Percentiles rank a stretch among this genome's conserved stretches.
These are phyloP conservation scores for Rhagonycha lutea DNA, from an alignment of 2,888 invertebrate genomes.

Conservation along the genomic window DNA sequence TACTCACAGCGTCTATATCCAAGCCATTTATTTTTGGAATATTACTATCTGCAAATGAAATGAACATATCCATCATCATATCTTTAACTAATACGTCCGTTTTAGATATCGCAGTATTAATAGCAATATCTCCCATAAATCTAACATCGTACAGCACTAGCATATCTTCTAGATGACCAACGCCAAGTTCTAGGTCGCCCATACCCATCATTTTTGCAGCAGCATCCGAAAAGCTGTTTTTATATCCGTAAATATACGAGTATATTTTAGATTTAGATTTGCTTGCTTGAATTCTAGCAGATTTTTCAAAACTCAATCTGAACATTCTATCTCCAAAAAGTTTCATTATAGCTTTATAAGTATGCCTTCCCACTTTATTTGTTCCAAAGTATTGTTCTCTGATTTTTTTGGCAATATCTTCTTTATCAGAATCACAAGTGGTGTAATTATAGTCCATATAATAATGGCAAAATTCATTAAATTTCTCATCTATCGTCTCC, in stretches of 20 bases:
- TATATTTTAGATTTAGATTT: background rate
- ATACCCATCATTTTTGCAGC: background rate
- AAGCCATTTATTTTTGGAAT: too few relatives aligned
- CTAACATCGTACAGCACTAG: background rate
- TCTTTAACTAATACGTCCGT: too few relatives aligned
- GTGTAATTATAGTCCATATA: slow-evolving; percentile 42
- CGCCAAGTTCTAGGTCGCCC: background rate
- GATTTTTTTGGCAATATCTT: slow-evolving; percentile 33
- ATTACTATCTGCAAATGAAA: too few relatives aligned
- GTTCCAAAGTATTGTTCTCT: too few relatives aligned
- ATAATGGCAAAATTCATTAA: slow-evolving; percentile 40
- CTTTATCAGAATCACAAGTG: slow-evolving; percentile 32
- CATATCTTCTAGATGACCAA: background rate
- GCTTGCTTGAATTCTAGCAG: background rate
- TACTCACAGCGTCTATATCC: too few relatives aligned
- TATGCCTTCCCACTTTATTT: too few relatives aligned
- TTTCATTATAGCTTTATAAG: too few relatives aligned
- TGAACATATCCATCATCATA: too few relatives aligned
- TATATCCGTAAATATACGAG: slow-evolving; percentile 1
- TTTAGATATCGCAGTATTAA: too few relatives aligned
- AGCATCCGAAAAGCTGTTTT: background rate
- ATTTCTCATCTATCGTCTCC: slow-evolving; percentile 49
- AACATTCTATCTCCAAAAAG: background rate
- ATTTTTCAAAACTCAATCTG: background rate
- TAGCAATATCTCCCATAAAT: too few relatives aligned